Conservation (phyloP, 2,888 invertebrate genomes). For the Hirtodrosophila trivittata region DNA sequence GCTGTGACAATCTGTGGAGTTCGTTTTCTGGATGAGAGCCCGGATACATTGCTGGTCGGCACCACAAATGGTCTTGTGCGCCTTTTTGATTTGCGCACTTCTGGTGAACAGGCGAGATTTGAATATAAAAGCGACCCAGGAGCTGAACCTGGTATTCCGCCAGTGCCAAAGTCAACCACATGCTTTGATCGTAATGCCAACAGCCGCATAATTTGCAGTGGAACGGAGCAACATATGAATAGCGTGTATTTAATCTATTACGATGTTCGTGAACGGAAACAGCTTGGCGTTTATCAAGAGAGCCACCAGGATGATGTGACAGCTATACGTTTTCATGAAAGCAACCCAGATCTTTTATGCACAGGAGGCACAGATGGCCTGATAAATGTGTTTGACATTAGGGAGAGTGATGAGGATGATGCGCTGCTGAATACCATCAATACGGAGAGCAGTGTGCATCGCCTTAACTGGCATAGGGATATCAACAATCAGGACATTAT, state of each 20-base stretch:
- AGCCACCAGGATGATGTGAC: conserved; percentile 92
- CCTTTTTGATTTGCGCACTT: conserved; percentile 84
- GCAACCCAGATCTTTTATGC: conserved; percentile 87
- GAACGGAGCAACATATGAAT: conserved; percentile 88
- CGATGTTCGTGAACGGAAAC: conserved; percentile 87
- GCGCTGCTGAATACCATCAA: conserved; percentile 91
- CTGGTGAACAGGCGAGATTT: conserved; percentile 82
- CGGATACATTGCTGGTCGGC: conserved; percentile 74
- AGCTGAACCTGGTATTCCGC: conserved; percentile 68
- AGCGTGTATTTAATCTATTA: conserved; percentile 92
- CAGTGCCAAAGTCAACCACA: conserved; percentile 85
- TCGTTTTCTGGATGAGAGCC: conserved; percentile 75
- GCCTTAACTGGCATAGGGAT: conserved; percentile 85
- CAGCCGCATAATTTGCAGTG: conserved; percentile 89
- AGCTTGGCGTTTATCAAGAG: conserved; percentile 92
- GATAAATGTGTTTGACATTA: conserved; percentile 92
- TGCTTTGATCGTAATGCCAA: conserved; percentile 91
- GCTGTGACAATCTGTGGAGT: conserved; percentile 70
- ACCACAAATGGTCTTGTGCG: conserved; percentile 74
- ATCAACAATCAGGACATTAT: conserved; percentile 84
- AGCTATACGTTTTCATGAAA: conserved; percentile 89
- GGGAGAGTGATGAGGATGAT: conserved; percentile 90
- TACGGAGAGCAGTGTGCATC: conserved; percentile 90
- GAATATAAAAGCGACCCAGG: conserved; percentile 34
- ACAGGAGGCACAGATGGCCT: conserved; percentile 93